A percentile compares a stretch with the other conserved stretches of the same genome.
phyloP scores from a whole-genome alignment of 2,888 invertebrate genomes.

The Aquatica leii region DNA sequence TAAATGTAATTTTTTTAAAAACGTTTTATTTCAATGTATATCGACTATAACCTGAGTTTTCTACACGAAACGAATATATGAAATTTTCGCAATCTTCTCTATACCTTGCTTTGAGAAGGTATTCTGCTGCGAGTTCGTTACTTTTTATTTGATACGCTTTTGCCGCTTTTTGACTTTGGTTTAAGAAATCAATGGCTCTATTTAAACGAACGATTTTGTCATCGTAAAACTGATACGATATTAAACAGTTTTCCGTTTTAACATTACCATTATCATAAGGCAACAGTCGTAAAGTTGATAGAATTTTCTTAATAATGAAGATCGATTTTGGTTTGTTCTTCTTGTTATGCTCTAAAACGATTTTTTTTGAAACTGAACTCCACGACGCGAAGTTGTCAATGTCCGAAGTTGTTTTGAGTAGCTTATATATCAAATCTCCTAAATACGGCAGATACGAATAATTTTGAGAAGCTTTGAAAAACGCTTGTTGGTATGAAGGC shows the following conservation, averaged over 20 bases:
- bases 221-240: constrained; percentile 41
- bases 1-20: no score
- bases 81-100: constrained; percentile 64
- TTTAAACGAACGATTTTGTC: constrained; percentile 52
- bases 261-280: not conserved
- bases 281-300: constrained; percentile 29
- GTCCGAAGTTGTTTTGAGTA: constrained; percentile 47
- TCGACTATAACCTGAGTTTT: constrained; percentile 41
- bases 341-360: not conserved
- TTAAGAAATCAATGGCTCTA: constrained; percentile 56
- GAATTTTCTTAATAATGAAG: constrained; percentile 13
- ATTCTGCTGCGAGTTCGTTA: constrained; percentile 61
- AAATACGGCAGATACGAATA: constrained; percentile 63
- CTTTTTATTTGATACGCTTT: constrained; percentile 57
- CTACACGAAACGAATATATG: constrained; percentile 59
- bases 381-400: not conserved
- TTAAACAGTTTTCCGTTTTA: not conserved
- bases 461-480: constrained; percentile 56
- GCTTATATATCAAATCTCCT: constrained; percentile 59
- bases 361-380: not conserved
- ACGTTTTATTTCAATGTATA: not conserved
- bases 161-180: constrained; percentile 59
- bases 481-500: constrained; percentile 58
- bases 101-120: constrained; percentile 64
- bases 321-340: not conserved